A percentile compares a stretch with the other conserved stretches of the same genome.
Evolutionary conservation across 2,888 invertebrate genomes (phyloP).

Genomic region (Andrena trimmerana): DNA sequence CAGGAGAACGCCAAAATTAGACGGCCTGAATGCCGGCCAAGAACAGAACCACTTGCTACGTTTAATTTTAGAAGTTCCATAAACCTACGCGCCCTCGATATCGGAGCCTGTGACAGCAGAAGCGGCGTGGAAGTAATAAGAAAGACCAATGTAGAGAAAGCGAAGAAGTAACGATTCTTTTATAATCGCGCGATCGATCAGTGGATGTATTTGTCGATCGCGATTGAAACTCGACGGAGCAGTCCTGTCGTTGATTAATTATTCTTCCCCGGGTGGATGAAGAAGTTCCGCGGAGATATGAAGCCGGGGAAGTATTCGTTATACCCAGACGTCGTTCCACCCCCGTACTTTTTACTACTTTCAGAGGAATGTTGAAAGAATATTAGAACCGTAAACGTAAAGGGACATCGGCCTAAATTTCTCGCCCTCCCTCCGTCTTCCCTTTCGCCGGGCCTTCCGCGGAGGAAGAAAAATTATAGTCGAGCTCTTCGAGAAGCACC

Average conservation of each 20-base stretch:
- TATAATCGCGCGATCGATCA: slow-evolving; percentile 10
- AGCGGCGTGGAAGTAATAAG: background rate
- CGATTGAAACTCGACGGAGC: slow-evolving; percentile 17
- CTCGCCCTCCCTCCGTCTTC: background rate
- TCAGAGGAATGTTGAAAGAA: slow-evolving; percentile 33
- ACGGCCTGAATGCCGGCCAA: background rate
- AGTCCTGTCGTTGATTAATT: slow-evolving; percentile 48
- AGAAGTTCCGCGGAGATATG: slow-evolving; percentile 2
- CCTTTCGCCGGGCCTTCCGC: background rate
- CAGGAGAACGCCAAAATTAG: slow-evolving; percentile 22
- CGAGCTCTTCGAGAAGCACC: slow-evolving; percentile 5
- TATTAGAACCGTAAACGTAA: slow-evolving; percentile 38
- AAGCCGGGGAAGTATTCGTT: slow-evolving; percentile 25
- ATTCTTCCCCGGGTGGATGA: background rate
- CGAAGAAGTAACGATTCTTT: background rate
- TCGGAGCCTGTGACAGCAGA: background rate
- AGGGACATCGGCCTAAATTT: slow-evolving; percentile 23
- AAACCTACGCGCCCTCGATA: slow-evolving; percentile 1
- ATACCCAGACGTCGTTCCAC: background rate
- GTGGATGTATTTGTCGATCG: slow-evolving; percentile 20
- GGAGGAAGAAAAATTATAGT: slow-evolving; percentile 42
- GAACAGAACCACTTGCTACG: slow-evolving; percentile 1
- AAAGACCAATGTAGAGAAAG: background rate
- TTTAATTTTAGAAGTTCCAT: slow-evolving; percentile 47
- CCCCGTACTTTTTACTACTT: slow-evolving; percentile 27